Evolutionary conservation across 2,113 vertebrate species (phyloP).

Genomic region (Takifugu bimaculatus): DNA sequence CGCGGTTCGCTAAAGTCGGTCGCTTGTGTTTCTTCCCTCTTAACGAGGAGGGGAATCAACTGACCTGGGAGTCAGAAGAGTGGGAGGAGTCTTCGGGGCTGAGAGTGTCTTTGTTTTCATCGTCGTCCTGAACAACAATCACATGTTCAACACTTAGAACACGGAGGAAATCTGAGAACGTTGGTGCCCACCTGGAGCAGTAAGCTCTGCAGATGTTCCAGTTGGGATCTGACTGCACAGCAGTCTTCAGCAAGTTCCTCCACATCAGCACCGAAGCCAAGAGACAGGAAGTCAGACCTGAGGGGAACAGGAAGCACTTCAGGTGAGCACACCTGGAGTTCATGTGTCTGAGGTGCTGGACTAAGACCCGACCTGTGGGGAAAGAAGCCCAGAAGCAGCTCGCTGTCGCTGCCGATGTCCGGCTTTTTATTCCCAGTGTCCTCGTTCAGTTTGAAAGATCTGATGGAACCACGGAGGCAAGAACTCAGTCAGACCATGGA

Average conservation of each 20-base stretch:
- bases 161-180: neutral
- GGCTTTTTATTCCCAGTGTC: constrained; percentile 45
- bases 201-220: constrained; percentile 80
- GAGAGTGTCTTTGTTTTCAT: constrained; percentile 56
- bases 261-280: constrained; percentile 72
- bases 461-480: constrained; percentile 16
- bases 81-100: constrained; percentile 42
- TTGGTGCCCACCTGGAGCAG: constrained; percentile 83
- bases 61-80: constrained; percentile 40
- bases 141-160: neutral
- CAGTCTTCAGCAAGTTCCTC: constrained; percentile 93
- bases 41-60: neutral
- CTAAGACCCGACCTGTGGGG: constrained; percentile 27
- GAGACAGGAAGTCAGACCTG: constrained; percentile 29
- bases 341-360: neutral
- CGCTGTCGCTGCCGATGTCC: neutral
- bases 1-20: no score
- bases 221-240: constrained; percentile 84
- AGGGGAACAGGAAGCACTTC: neutral
- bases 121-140: constrained; percentile 44
- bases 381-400: constrained; percentile 40
- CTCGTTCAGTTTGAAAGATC: constrained; percentile 32
- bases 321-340: neutral
- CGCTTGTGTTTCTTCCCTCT: no score
- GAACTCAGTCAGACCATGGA: neutral